A percentile compares a stretch with the other conserved stretches of the same genome.
Conservation (phyloP, 2,113 vertebrate species). For the Neotragus moschatus region DNA sequence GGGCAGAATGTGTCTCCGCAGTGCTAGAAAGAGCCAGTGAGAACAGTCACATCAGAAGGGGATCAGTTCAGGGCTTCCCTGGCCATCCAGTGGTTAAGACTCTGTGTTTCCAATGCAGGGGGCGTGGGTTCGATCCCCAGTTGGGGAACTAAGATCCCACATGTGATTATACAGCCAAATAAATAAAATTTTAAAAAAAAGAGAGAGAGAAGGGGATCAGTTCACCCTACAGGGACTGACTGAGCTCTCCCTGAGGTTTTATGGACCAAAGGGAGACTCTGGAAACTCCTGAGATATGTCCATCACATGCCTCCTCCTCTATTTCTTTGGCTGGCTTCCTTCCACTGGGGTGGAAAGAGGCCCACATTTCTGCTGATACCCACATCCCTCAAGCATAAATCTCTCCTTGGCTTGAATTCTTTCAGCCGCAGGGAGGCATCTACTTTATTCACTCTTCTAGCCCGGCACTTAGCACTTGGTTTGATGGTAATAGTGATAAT, state of each 20-base stretch:
- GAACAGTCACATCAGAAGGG: neutral
- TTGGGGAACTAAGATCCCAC: neutral
- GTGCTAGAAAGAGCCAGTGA: conserved; percentile 30
- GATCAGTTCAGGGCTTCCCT: neutral
- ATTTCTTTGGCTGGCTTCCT: neutral
- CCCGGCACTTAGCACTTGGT: neutral
- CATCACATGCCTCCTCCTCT: neutral
- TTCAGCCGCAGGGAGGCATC: neutral
- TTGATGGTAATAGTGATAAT: neutral
- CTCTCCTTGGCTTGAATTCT: neutral
- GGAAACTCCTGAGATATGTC: neutral
- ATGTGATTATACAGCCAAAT: neutral
- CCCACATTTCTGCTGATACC: neutral
- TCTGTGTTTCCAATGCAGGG: neutral
- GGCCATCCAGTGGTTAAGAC: neutral
- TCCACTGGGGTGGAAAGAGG: neutral
- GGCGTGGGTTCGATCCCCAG: neutral
- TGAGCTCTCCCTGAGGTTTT: neutral
- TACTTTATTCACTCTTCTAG: neutral
- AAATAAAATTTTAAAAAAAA: neutral
- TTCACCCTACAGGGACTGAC: neutral
- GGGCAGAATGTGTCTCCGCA: conserved; percentile 60
- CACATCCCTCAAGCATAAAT: neutral
- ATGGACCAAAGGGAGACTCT: neutral
- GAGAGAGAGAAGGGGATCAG: neutral